Base-by-base conservation (phyloP, 1,140 invertebrate genomes). In the Atopsyche davidsoni region DNA sequence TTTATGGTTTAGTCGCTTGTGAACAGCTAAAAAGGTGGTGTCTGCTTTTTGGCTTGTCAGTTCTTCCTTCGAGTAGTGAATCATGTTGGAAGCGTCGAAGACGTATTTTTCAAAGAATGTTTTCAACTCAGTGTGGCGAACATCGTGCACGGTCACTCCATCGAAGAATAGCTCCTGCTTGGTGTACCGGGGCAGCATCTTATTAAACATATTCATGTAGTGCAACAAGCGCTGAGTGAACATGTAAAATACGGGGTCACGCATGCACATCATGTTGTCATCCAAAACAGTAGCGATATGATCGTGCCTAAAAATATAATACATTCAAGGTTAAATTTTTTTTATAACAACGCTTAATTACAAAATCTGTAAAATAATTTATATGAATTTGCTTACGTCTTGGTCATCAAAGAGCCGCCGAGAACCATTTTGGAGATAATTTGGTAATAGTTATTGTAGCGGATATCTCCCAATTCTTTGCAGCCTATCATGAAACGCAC, bases 31-130 rank as follows among this genome's bases (percentile, higher is more conserved):
- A 47, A 61, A 65, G 1, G 60, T 51, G 59, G 68, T 65, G 56
- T 75, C 63, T 50, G 72, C 68, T 32, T 65, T 68, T 18, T 61
- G 60, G 49, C 62, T 62, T 45, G 31, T 45, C 31, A 36, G 22
- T 4, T 66, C 62, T 3, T 60, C 63, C 4, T 68, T 62, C 0
- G 66, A 59, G 1, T 70, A 61, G 16, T 68, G 67, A 17, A 87
- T 50, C 39, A 79, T 79, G 56, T 85, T 83, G 59, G 73, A 80
- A 21, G 85, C 75, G n/a, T 83, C 77, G 13, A 83, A 57, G 58
- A 85, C 78, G 56, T 79, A 81, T 24, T 83, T 70, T 36, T 87
- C 82, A 66, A 86, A 85, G 63, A 79, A 87, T 16, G 85, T 87
- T 13, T 76, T 70, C 7, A 89, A 63, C 39, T 79, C 75, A 62